Conservation (phyloP, 2,113 vertebrate genomes). For the Indicator maculatus region DNA sequence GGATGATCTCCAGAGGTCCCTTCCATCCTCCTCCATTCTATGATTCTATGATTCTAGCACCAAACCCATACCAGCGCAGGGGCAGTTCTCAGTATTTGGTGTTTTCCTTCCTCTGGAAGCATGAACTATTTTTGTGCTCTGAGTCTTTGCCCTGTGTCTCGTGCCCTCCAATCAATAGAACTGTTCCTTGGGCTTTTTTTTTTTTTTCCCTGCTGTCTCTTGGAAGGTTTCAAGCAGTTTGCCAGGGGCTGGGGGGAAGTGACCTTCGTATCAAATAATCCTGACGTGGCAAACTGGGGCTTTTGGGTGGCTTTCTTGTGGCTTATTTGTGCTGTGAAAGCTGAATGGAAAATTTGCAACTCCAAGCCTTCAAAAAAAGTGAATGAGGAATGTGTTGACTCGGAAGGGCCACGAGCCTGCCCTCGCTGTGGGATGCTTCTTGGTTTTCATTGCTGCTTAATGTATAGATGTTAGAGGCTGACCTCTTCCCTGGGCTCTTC, state of each 20-base stretch:
- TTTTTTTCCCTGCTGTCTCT: not conserved
- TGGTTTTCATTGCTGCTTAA: constrained; percentile 24
- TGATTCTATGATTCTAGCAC: not conserved
- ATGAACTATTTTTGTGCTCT: not conserved
- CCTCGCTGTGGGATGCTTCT: constrained; percentile 5
- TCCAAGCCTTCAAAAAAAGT: constrained; percentile 29
- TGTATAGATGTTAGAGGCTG: not conserved
- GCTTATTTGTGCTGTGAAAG: constrained; percentile 69
- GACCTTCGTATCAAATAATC: constrained; percentile 52
- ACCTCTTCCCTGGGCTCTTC: constrained; percentile 5
- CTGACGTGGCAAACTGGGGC: not conserved
- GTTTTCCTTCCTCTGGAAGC: not conserved
- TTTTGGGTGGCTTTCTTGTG: constrained; percentile 57
- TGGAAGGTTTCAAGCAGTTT: constrained; percentile 45
- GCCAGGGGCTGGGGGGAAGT: constrained; percentile 40
- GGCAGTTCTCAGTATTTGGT: not conserved
- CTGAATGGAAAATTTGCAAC: constrained; percentile 64
- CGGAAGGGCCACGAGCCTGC: not conserved
- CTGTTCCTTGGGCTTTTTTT: not conserved
- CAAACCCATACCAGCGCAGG: not conserved
- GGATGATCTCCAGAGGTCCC: too few relatives aligned
- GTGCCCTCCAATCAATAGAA: not conserved
- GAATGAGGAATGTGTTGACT: not conserved
- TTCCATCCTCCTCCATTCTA: too few relatives aligned
- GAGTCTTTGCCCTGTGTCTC: not conserved